Conservation (phyloP, 2,888 invertebrate genomes). For the Platynereis dumerilii region DNA sequence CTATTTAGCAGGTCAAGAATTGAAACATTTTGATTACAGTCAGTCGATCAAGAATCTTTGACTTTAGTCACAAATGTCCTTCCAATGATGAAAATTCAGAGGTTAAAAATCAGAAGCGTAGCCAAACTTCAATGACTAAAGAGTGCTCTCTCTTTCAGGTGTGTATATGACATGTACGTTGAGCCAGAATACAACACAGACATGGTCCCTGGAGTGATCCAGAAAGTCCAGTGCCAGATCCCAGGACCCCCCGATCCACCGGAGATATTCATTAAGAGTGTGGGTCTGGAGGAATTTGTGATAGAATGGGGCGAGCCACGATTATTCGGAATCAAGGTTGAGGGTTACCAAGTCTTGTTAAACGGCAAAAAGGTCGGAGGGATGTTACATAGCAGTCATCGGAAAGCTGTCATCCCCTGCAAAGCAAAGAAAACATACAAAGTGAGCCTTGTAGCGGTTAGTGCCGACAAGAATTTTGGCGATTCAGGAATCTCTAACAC, state of each 20-base stretch:
- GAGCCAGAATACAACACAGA: slow-evolving; percentile 55
- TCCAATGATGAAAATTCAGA: too few species aligned
- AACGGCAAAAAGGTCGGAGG: slow-evolving; percentile 62
- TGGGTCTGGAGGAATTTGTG: slow-evolving; percentile 56
- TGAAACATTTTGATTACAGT: too few species aligned
- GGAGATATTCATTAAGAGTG: slow-evolving; percentile 55
- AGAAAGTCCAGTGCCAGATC: slow-evolving; percentile 56
- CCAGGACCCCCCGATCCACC: slow-evolving; percentile 63
- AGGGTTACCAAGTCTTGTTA: slow-evolving; percentile 61
- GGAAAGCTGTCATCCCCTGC: slow-evolving; percentile 61
- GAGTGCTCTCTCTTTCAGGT: too few species aligned
- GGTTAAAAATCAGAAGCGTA: too few species aligned
- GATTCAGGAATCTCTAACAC: slow-evolving; percentile 58
- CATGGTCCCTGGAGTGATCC: slow-evolving; percentile 39
- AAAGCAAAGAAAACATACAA: slow-evolving; percentile 54
- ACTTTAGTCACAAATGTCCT: too few species aligned
- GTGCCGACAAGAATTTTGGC: slow-evolving; percentile 48
- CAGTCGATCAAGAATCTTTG: too few species aligned
- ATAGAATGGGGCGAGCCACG: slow-evolving; percentile 63
- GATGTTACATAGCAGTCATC: slow-evolving; percentile 53
- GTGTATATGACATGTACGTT: slow-evolving; percentile 55
- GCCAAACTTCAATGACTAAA: too few species aligned
- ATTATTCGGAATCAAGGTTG: slow-evolving; percentile 55
- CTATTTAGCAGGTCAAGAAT: too few species aligned
- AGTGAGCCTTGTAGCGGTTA: slow-evolving; percentile 56